Evolutionary conservation across 2,113 vertebrate species (phyloP).

Genomic region (Fukomys damarensis): DNA sequence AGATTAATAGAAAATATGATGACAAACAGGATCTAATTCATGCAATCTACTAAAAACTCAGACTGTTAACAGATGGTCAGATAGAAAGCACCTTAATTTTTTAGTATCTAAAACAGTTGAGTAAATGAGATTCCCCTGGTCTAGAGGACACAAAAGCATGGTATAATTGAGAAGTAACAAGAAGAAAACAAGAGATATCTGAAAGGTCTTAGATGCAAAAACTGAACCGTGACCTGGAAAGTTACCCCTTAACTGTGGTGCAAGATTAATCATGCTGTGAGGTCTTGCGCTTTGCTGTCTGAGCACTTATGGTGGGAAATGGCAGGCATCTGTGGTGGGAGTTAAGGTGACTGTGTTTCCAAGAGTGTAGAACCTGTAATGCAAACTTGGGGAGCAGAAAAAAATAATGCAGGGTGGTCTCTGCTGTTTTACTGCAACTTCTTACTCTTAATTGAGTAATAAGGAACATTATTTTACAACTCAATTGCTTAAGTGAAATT

Average conservation of each 20-base stretch:
- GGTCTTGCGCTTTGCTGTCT: not conserved
- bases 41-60: not conserved
- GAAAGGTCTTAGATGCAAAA: not conserved
- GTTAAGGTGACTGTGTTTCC: not conserved
- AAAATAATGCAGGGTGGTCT: not conserved
- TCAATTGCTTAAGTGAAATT: slow-evolving; percentile 45
- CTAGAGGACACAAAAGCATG: not conserved
- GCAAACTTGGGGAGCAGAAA: not conserved
- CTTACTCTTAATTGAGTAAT: slow-evolving; percentile 9
- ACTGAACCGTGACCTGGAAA: not conserved
- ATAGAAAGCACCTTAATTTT: not conserved
- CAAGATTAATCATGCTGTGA: not conserved
- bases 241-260: not conserved
- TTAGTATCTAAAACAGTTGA: not conserved
- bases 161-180: not conserved
- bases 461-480: not conserved
- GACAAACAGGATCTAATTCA: not conserved
- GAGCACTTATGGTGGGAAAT: not conserved
- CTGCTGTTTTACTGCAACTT: not conserved
- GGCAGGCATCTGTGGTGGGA: not conserved
- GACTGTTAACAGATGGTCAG: not conserved
- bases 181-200: not conserved
- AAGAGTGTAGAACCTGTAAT: not conserved
- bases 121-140: not conserved
- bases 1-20: not conserved